phyloP scores from a whole-genome alignment of 2,888 invertebrate genomes.

The Nowickia ferox region DNA sequence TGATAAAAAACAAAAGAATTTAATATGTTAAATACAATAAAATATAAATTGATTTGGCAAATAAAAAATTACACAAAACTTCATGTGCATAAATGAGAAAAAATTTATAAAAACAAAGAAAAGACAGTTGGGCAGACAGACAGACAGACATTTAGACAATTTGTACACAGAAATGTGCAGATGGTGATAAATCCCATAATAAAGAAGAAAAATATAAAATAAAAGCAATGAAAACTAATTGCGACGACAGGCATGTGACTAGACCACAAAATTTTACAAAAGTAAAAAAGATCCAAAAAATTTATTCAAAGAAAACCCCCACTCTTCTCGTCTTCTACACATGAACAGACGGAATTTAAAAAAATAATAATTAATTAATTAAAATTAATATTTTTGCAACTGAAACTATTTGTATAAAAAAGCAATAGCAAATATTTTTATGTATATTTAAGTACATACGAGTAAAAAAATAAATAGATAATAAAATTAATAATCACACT shows the following conservation, averaged over 20 bases:
- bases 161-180: conserved; percentile 6
- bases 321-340: too few relatives aligned
- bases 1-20: not conserved
- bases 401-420: too few relatives aligned
- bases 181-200: conserved; percentile 31
- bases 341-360: too few relatives aligned
- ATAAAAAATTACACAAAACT: conserved; percentile 22
- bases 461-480: too few relatives aligned
- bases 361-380: too few relatives aligned
- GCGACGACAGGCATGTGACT: conserved; percentile 61
- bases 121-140: not conserved
- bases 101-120: not conserved
- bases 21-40: conserved; percentile 52
- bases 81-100: conserved; percentile 22
- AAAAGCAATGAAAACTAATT: conserved; percentile 47
- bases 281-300: conserved; percentile 11
- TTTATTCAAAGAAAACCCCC: not conserved
- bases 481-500: too few relatives aligned
- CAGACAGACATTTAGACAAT: not conserved
- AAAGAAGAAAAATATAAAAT: conserved; percentile 18
- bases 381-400: too few relatives aligned
- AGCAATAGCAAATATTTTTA: too few relatives aligned
- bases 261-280: conserved; percentile 45
- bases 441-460: too few relatives aligned
- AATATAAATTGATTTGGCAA: conserved; percentile 58